Evolutionary conservation across 2,888 invertebrate species (phyloP).

Genomic region (Ganaspis brasiliensis): DNA sequence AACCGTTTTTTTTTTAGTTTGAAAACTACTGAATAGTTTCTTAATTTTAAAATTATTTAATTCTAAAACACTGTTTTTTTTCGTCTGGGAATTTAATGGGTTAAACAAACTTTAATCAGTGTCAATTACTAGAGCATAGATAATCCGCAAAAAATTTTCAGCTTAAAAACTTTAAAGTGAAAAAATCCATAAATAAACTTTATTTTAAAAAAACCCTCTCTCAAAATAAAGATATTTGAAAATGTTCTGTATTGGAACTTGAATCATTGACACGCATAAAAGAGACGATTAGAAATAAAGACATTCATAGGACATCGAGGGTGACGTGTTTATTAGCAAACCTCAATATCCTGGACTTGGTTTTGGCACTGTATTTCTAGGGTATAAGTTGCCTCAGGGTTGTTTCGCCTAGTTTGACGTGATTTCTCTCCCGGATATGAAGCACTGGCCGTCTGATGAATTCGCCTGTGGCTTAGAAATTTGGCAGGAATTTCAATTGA

Average conservation of each 20-base stretch:
- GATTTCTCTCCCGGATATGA: conserved; percentile 69
- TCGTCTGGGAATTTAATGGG: too few relatives aligned
- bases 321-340: conserved; percentile 24
- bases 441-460: conserved; percentile 55
- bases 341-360: conserved; percentile 37
- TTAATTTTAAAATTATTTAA: too few relatives aligned
- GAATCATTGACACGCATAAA: conserved; percentile 17
- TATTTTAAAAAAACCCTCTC: too few relatives aligned
- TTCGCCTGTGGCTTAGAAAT: conserved; percentile 25
- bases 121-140: too few relatives aligned
- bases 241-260: background rate
- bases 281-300: background rate
- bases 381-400: conserved; percentile 59
- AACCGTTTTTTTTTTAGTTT: too few relatives aligned
- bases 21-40: too few relatives aligned
- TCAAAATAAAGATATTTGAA: background rate
- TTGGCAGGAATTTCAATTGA: conserved; percentile 13
- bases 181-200: too few relatives aligned
- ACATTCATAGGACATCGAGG: background rate
- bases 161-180: too few relatives aligned
- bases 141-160: too few relatives aligned
- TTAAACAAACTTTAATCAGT: too few relatives aligned
- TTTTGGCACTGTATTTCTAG: conserved; percentile 27
- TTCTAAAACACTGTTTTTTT: too few relatives aligned
- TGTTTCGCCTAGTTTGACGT: conserved; percentile 61